Evolutionary conservation across 2,113 vertebrate genomes (phyloP).

Genomic region (Pygoscelis antarcticus): DNA sequence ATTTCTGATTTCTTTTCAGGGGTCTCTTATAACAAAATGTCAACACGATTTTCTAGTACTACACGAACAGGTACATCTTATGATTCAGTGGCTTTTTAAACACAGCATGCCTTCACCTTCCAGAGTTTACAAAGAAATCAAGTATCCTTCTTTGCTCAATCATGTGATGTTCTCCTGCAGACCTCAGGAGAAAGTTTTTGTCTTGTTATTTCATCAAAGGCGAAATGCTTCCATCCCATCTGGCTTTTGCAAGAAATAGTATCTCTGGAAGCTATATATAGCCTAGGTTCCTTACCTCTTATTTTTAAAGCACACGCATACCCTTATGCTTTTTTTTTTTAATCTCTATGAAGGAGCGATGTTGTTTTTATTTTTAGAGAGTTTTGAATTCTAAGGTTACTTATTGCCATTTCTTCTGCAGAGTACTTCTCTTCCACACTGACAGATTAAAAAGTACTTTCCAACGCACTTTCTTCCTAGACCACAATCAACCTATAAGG

Average conservation of each 20-base stretch:
- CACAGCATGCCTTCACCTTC: not conserved
- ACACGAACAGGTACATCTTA: not conserved
- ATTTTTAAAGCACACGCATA: rapidly evolving
- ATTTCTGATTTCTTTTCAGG: not conserved
- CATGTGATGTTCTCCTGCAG: rapidly evolving
- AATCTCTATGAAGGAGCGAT: not conserved
- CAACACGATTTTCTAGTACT: not conserved
- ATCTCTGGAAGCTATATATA: not conserved
- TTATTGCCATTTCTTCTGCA: not conserved
- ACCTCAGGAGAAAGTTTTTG: not conserved
- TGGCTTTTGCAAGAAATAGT: not conserved
- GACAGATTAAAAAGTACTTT: not conserved
- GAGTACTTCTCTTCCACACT: not conserved
- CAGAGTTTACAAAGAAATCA: not conserved
- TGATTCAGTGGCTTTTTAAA: not conserved
- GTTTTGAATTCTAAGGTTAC: not conserved
- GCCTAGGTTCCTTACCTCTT: not conserved
- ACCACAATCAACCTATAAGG: not conserved
- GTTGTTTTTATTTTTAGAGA: not conserved
- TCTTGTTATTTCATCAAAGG: not conserved
- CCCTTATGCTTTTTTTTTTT: not conserved
- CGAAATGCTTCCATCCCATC: not conserved
- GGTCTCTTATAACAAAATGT: rapidly evolving
- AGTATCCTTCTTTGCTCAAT: not conserved
- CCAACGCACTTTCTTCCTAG: not conserved